Base-by-base conservation (phyloP, 2,888 invertebrate species). In the Drosophila nr. medialis region DNA sequence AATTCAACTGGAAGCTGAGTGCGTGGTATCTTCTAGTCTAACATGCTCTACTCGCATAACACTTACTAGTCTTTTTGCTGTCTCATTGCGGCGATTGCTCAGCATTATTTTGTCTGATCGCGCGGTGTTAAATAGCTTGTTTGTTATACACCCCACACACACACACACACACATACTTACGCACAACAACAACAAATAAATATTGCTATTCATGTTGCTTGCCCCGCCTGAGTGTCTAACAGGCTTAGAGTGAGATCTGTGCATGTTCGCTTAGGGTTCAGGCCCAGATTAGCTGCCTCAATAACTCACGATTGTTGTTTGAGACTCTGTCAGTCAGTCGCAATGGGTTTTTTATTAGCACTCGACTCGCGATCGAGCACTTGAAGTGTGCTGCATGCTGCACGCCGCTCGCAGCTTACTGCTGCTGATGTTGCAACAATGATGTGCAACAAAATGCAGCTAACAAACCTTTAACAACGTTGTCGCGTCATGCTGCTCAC, bases 121-220 rank as follows among this genome's bases (percentile, higher is more conserved):
- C 71, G 71, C 70, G 86, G 90, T 89, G 90, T 89, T 88, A 90
- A 88, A 90, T 90, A 88, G 90, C 90, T 90, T 86, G 89, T 86
- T 86, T 86, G 89, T 90, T 85, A 82, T 78, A 64, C 83, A 82
- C 80, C 86, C 82, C 78, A 88, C 75, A 75, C 69, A 72, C 59
- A 64, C 49, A 49, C 62, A 40, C 51, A 38, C 55, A 59, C 51
- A 61, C 48, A 60, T 8, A 38, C 38, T 21, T 40, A 64, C 40
- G 30, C 30, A 40, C 21, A 34, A 30, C 18, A 21, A 50, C 36
- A 59, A 56, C 21, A 45, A n/a, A n/a, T n/a, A 38, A 38, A 21
- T 13, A 45, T 24, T 45, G 45, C 15, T 24, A 24, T 45, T 36
- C 54, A 24, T 24, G 32, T 45, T 59, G 42, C 45, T 6, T 51